Percentiles rank a stretch among this genome's conserved stretches.
Evolutionary conservation across 2,797 vertebrate species (phyloP).

Genomic region (Lagocephalus sceleratus): DNA sequence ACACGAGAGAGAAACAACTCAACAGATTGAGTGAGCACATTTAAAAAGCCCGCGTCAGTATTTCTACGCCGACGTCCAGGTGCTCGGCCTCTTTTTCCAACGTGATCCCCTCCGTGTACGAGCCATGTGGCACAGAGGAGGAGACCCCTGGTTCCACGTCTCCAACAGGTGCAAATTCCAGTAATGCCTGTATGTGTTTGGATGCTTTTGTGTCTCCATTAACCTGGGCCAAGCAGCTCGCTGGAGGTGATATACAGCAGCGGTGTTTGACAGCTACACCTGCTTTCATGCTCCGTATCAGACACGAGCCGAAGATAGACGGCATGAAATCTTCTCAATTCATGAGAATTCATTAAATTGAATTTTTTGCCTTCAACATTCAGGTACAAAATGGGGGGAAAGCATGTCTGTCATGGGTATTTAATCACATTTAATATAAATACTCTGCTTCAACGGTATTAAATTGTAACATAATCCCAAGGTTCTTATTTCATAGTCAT

Average conservation of each 20-base stretch:
- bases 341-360: neutral
- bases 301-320: neutral
- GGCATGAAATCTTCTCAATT: neutral
- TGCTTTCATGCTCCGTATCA: slow-evolving; percentile 32
- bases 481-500: slow-evolving; percentile 31
- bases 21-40: neutral
- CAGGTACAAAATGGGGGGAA: neutral
- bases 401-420: neutral
- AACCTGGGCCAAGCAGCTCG: slow-evolving; percentile 44
- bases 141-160: slow-evolving; percentile 39
- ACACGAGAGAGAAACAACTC: slow-evolving; percentile 15
- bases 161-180: slow-evolving; percentile 81
- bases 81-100: neutral
- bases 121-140: slow-evolving; percentile 26
- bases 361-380: neutral
- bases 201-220: slow-evolving; percentile 48
- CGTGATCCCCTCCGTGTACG: neutral
- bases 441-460: slow-evolving; percentile 8
- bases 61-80: slow-evolving; percentile 1
- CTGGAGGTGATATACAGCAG: slow-evolving; percentile 41
- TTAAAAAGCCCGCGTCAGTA: slow-evolving; percentile 15
- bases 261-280: slow-evolving; percentile 49
- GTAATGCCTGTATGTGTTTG: slow-evolving; percentile 58
- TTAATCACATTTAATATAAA: slow-evolving; percentile 7
- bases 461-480: slow-evolving; percentile 16